Conservation (phyloP, 1,140 invertebrate species). For the Aphis gossypii region DNA sequence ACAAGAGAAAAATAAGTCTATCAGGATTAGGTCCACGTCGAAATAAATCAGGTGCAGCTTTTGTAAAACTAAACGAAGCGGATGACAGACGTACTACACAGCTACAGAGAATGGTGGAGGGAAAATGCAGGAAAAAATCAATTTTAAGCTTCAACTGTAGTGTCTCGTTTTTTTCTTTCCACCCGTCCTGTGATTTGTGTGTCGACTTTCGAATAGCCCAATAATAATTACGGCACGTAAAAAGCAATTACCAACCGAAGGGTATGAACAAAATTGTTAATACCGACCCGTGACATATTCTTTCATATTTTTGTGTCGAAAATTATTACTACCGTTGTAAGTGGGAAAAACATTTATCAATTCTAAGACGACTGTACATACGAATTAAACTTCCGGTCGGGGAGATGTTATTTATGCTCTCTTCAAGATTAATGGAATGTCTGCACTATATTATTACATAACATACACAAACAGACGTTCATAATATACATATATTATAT, state of each 20-base stretch:
- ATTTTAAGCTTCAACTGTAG: slow-evolving; percentile 30
- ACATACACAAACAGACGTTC: background rate
- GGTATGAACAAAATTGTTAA: background rate
- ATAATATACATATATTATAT: background rate
- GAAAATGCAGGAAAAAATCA: background rate
- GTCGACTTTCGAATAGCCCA: background rate
- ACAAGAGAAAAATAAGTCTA: slow-evolving; percentile 22
- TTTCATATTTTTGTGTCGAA: slow-evolving; percentile 5
- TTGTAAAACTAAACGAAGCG: slow-evolving; percentile 53
- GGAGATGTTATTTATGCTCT: slow-evolving; percentile 22
- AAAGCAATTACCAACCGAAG: background rate
- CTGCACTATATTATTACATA: slow-evolving; percentile 17
- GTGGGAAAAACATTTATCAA: background rate
- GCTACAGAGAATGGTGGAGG: background rate
- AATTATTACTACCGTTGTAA: background rate
- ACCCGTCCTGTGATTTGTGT: slow-evolving; percentile 9
- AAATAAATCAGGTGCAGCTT: slow-evolving; percentile 50
- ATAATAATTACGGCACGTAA: background rate
- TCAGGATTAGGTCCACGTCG: slow-evolving; percentile 49
- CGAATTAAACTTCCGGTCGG: slow-evolving; percentile 45
- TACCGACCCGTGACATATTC: background rate
- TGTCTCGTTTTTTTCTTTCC: slow-evolving; percentile 12
- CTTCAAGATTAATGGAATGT: slow-evolving; percentile 43
- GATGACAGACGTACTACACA: slow-evolving; percentile 24
- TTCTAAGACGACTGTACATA: background rate